Base-by-base conservation (phyloP, 2,888 invertebrate genomes). In the Platycheirus albimanus region DNA sequence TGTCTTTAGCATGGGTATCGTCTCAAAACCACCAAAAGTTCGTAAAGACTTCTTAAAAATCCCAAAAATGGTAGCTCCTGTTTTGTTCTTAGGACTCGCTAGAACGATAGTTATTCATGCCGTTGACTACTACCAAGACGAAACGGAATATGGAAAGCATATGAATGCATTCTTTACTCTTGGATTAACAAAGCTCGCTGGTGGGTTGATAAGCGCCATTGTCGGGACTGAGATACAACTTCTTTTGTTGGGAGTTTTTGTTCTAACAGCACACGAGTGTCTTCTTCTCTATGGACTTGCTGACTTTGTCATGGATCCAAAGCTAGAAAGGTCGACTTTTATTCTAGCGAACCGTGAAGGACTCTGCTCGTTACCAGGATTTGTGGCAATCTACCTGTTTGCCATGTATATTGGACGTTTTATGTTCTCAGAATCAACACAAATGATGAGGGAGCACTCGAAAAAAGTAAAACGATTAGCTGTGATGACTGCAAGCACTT, bases 141-240 rank as follows among this genome's bases (percentile, higher is more conserved):
- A 96, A 0, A 94, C 95, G 0, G 99, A 99, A 90, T 99, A 99
- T 92, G 99, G 99, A 0, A 93, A 95, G 0, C 99, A 99, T 90
- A 98, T 99, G 97, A 99, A 99, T 91, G 99, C 99, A 89, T 99
- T 99, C 90, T 95, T 98, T 85, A 99, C 98, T 0, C 91, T 99
- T 71, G 97, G 96, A 2, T 91, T 95, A 43, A 95, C 97, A 15
- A 97, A 96, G 91, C 89, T 97, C 0, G 87, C 95, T 17, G 94
- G 95, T 41, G 94, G 94, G 0, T 89, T 94, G 1, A 61, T 86
- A 4, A 87, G 87, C 19, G 74, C 85, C 6, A 1, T 88, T 2
- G 85, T 75, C 0, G 71, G 54, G 5, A 75, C 79, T 0, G 86
- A 88, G 52, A 41, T 45, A 1, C 86, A 87, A 36, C 90, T 92